These are phyloP conservation scores for Schizotus pectinicornis DNA, from an alignment of 2,888 invertebrate genomes.

Conservation along the genomic window DNA sequence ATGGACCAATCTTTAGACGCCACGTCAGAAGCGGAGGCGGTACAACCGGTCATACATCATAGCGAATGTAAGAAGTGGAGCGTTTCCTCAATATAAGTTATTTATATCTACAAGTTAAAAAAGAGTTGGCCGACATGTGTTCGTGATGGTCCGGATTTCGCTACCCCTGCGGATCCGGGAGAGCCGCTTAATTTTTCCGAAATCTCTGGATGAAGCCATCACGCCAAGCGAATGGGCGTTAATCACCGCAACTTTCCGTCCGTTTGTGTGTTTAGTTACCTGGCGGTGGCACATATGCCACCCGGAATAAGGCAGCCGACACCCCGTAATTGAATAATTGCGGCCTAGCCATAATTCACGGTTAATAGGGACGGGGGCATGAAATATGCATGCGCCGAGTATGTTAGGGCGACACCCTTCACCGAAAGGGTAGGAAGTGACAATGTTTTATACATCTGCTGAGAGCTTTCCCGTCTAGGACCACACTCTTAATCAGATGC, in stretches of 20 bases:
- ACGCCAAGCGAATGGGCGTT: slow-evolving; percentile 40
- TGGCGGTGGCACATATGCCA: slow-evolving; percentile 28
- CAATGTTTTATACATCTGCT: slow-evolving; percentile 56
- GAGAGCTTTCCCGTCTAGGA: slow-evolving; percentile 31
- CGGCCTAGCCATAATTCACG: slow-evolving; percentile 52
- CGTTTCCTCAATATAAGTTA: slow-evolving; percentile 45
- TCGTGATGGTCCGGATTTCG: slow-evolving; percentile 31
- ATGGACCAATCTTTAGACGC: slow-evolving; percentile 48
- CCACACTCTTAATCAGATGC: slow-evolving; percentile 21
- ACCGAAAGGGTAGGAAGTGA: slow-evolving; percentile 53
- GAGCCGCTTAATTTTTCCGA: slow-evolving; percentile 24
- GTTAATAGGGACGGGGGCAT: slow-evolving; percentile 51
- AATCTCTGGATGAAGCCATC: slow-evolving; percentile 38
- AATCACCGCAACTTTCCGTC: slow-evolving; percentile 30
- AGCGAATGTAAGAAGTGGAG: slow-evolving; percentile 38
- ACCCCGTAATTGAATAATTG: slow-evolving; percentile 54
- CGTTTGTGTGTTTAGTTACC: slow-evolving; percentile 22
- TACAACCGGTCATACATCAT: slow-evolving; percentile 41
- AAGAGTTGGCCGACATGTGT: slow-evolving; percentile 41
- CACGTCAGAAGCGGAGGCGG: slow-evolving; percentile 36
- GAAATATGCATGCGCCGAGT: slow-evolving; percentile 51
- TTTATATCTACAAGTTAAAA: slow-evolving; percentile 43
- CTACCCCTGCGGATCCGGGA: slow-evolving; percentile 1
- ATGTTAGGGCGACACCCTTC: slow-evolving; percentile 49
- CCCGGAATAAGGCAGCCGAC: slow-evolving; percentile 32